Conservation (phyloP, 2,888 invertebrate species). For the Synergus umbraculus region DNA sequence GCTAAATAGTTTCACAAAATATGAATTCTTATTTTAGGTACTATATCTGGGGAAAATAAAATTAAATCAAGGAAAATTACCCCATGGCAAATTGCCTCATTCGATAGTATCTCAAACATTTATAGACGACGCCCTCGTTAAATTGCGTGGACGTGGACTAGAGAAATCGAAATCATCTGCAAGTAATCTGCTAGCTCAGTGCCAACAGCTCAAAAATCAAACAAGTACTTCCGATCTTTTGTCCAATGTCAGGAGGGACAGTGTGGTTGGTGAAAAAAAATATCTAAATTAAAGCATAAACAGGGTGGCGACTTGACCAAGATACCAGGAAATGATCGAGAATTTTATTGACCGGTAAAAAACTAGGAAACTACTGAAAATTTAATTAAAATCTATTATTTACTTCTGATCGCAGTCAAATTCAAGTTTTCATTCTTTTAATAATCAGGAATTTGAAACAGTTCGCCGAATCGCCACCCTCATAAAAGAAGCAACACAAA, state of each 20-base stretch:
- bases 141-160: slow-evolving; percentile 88
- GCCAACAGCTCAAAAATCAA: slow-evolving; percentile 70
- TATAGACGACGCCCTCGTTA: slow-evolving; percentile 93
- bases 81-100: slow-evolving; percentile 79
- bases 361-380: too few relatives aligned
- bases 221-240: slow-evolving; percentile 61
- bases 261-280: slow-evolving; percentile 63
- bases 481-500: not conserved
- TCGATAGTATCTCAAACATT: slow-evolving; percentile 92
- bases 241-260: slow-evolving; percentile 68
- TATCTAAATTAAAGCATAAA: slow-evolving; percentile 10
- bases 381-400: too few relatives aligned
- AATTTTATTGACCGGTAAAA: too few relatives aligned
- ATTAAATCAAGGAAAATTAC: slow-evolving; percentile 68
- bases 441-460: too few relatives aligned
- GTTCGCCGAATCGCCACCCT: not conserved
- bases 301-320: not conserved
- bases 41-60: slow-evolving; percentile 95
- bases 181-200: slow-evolving; percentile 78
- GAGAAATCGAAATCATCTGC: slow-evolving; percentile 82
- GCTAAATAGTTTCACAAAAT: not conserved
- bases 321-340: not conserved
- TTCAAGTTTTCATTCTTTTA: too few relatives aligned
- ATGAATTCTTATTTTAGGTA: slow-evolving; percentile 79
- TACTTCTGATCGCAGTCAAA: too few relatives aligned